Conservation (phyloP, 2,113 vertebrate species). For the Telmatochromis brachygnathus region DNA sequence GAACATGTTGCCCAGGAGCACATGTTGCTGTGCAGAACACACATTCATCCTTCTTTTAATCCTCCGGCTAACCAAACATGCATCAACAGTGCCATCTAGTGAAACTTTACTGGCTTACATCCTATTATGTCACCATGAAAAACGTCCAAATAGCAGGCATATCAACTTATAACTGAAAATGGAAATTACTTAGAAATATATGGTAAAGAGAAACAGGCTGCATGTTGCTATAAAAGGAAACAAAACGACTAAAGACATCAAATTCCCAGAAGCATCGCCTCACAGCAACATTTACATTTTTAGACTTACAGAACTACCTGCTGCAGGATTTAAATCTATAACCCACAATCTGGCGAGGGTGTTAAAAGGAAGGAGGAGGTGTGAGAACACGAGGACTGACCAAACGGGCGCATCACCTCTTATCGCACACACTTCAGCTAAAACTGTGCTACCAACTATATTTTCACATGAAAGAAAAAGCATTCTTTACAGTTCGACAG, state of each 20-base stretch:
- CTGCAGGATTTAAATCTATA: background rate
- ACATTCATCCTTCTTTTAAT: background rate
- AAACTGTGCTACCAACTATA: background rate
- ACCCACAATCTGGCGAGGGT: background rate
- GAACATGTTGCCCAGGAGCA: conserved; percentile 34
- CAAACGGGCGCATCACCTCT: background rate
- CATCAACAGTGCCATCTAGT: conserved; percentile 58
- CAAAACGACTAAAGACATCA: background rate
- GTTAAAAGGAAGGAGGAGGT: background rate
- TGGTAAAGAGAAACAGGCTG: background rate
- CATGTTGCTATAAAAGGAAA: background rate
- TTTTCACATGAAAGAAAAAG: background rate
- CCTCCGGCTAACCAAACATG: background rate
- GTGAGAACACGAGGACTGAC: background rate
- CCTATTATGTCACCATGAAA: background rate
- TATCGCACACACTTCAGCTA: background rate
- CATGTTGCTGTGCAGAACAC: conserved; percentile 38
- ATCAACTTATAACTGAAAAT: background rate
- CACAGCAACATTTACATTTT: background rate
- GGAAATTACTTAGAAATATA: background rate
- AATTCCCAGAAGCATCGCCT: background rate
- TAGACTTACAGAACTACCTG: background rate
- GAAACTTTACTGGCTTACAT: background rate
- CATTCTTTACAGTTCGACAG: background rate
- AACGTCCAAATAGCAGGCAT: background rate